phyloP scores from a whole-genome alignment of 23 tunicate species.

The Clavelina lepadiformis region DNA sequence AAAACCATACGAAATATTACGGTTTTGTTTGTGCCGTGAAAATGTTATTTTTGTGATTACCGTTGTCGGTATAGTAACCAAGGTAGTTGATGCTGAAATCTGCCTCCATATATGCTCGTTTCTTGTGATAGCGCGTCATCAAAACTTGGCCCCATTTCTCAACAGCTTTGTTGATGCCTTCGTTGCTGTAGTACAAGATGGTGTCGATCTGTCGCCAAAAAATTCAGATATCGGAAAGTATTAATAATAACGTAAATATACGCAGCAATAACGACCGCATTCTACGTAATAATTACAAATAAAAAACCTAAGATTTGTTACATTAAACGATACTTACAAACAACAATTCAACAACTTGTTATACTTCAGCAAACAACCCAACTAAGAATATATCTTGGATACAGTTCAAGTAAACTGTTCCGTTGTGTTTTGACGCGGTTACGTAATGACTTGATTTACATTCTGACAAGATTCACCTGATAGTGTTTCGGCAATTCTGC shows the following conservation, averaged over 20 bases:
- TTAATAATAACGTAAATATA: too few species aligned
- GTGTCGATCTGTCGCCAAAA: slow-evolving; percentile 58
- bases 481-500: slow-evolving; percentile 40
- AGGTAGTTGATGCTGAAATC: slow-evolving; percentile 79
- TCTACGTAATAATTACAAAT: too few species aligned
- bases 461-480: slow-evolving; percentile 22
- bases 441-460: neutral
- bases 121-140: slow-evolving; percentile 53
- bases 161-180: slow-evolving; percentile 65
- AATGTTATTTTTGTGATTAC: too few species aligned
- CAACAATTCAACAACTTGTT: too few species aligned
- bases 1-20: neutral
- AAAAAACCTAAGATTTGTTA: too few species aligned
- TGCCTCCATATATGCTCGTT: slow-evolving; percentile 38
- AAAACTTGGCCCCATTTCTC: slow-evolving; percentile 77
- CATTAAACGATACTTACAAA: too few species aligned
- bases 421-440: slow-evolving; percentile 1
- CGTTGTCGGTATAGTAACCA: slow-evolving; percentile 88
- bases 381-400: too few species aligned
- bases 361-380: too few species aligned
- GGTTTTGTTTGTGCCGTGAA: neutral
- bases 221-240: neutral
- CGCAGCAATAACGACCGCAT: too few species aligned
- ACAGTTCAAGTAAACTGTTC: too few species aligned
- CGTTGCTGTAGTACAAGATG: slow-evolving; percentile 55